Evolutionary conservation across 2,113 vertebrate genomes (phyloP), one percentile per base, ranked within the genome.

Genomic region (Zosterops hypoxanthus): DNA sequence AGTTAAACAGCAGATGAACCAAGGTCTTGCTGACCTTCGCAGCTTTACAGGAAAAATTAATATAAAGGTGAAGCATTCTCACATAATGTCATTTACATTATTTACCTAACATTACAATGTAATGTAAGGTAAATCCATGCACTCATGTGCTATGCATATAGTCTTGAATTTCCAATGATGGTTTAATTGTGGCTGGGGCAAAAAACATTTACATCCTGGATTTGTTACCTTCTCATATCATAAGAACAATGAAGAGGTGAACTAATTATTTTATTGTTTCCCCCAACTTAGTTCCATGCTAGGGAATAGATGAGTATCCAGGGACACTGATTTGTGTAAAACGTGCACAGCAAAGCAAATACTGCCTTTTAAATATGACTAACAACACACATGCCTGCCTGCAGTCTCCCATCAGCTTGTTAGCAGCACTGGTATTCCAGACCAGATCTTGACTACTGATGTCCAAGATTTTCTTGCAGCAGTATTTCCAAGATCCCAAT

Each of bases 1-100:
- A 70, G 33, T 88, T 90, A 63, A 2, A 21, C 29, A 95, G 76
- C 64, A 93, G 73, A 56, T 73, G 73, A 97, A 60, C 41, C 86
- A 96, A 97, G 83, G 92, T 96, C 91, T 89, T 5, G 21, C 39
- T 33, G 83, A 96, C 94, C 82, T 94, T 94, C 63, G 20, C 60
- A 93, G 71, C 26, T 88, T 85, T 87, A 81, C 9, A 56, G 75
- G 41, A 46, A 92, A 94, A 91, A 90, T 92, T 92, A 84, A 69
- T 26, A 26, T 77, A 64, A 93, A 79, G 31, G 77, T 33, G 61
- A 93, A 91, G 47, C 26, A 29, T 89, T 97, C 82, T 96, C 47
- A 41, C 94, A 90, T 56, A 93, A 87, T 82, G 82, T 90, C 12
- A 90, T 57, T 83, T 93, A 24, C 66, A 46, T 44, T 44, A 44